phyloP scores from a whole-genome alignment of 2,888 invertebrate genomes.

The Tinea pellionella region DNA sequence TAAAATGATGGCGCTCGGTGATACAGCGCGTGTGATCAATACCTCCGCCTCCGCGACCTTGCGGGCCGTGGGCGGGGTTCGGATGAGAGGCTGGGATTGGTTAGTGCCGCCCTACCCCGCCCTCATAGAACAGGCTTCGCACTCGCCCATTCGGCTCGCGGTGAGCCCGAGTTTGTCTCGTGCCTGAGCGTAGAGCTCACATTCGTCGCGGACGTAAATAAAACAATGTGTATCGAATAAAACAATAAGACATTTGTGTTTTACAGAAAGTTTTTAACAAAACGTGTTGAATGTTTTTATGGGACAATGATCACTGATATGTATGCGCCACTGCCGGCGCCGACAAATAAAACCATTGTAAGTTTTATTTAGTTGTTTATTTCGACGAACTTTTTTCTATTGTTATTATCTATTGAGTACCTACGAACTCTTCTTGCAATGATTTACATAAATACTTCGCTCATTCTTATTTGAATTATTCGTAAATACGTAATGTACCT shows the following conservation, averaged over 20 bases:
- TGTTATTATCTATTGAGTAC: no score
- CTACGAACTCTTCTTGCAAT: no score
- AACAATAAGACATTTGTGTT: neutral
- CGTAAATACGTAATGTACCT: neutral
- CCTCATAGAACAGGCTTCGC: constrained; percentile 23
- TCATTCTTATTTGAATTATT: neutral
- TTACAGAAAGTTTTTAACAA: neutral
- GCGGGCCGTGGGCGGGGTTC: constrained; percentile 43
- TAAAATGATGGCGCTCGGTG: constrained; percentile 60
- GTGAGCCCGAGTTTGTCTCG: constrained; percentile 4
- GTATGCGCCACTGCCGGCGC: constrained; percentile 61
- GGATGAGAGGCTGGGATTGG: constrained; percentile 53
- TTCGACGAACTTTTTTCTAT: neutral
- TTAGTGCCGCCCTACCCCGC: constrained; percentile 34
- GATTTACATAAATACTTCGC: neutral
- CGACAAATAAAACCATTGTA: constrained; percentile 52
- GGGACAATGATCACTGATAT: constrained; percentile 58
- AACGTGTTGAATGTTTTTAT: constrained; percentile 9
- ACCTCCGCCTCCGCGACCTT: constrained; percentile 58
- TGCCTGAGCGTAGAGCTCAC: neutral
- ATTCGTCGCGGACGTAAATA: constrained; percentile 2
- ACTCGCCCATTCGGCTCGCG: constrained; percentile 25
- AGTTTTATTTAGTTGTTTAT: constrained; percentile 29
- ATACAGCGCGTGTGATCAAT: constrained; percentile 62
- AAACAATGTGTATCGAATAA: constrained; percentile 2